Percentiles rank a stretch among this genome's conserved stretches.
phyloP scores from a whole-genome alignment of 2,888 invertebrate genomes.

The Hypomecis atomaria region DNA sequence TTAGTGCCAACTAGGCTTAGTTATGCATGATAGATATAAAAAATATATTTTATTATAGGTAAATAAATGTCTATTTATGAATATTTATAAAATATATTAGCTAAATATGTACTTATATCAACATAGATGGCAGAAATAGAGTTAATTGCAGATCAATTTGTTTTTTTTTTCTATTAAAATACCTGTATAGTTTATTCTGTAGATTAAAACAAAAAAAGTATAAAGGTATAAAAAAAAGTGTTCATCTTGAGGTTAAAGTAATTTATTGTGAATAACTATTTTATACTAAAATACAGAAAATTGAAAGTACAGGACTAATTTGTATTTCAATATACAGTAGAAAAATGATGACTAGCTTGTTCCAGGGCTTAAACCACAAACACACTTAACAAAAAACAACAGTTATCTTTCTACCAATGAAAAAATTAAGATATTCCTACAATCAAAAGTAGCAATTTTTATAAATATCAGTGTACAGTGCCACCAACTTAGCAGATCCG shows the following conservation, averaged over 20 bases:
- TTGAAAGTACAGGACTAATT: no score
- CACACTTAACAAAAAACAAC: no score
- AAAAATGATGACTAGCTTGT: no score
- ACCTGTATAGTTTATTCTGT: neutral
- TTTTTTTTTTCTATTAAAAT: neutral
- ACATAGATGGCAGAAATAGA: conserved; percentile 7
- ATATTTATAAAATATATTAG: conserved; percentile 24
- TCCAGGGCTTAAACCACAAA: no score
- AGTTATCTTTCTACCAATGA: no score
- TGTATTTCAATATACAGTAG: no score
- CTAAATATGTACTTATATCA: conserved; percentile 1
- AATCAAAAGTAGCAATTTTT: no score
- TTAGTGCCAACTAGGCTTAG: conserved; percentile 13
- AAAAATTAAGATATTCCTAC: no score
- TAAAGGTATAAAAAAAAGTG: neutral
- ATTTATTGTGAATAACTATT: conserved; percentile 4
- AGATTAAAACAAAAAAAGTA: neutral
- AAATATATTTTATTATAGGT: conserved; percentile 5
- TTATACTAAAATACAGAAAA: neutral
- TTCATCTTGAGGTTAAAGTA: neutral
- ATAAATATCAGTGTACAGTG: no score
- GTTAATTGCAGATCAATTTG: conserved; percentile 5
- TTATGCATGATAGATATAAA: conserved; percentile 21
- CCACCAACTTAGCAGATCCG: no score
- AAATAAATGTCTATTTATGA: conserved; percentile 29